These are phyloP conservation scores for Scaptomyza reducta DNA, from an alignment of 2,888 invertebrate genomes.

Conservation along the genomic window DNA sequence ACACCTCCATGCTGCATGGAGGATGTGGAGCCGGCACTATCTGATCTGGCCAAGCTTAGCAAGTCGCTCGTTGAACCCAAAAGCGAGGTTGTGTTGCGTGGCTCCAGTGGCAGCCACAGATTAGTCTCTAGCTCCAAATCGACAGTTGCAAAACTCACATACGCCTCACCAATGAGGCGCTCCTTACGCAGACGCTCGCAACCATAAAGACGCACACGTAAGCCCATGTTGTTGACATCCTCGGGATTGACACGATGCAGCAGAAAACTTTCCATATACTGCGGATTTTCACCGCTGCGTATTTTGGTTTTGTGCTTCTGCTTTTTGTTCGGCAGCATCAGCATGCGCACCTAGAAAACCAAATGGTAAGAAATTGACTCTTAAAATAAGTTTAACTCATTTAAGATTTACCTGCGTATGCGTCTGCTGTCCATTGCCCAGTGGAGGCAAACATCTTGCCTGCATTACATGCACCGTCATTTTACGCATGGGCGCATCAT, in stretches of 20 bases:
- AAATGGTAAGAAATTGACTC: not conserved
- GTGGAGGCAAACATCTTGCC: slow-evolving; percentile 91
- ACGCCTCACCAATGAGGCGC: slow-evolving; percentile 94
- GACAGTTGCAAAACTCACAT: slow-evolving; percentile 94
- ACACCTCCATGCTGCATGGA: slow-evolving; percentile 95
- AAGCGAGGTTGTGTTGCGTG: slow-evolving; percentile 87
- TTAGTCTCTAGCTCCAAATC: slow-evolving; percentile 96
- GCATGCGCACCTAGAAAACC: slow-evolving; percentile 89
- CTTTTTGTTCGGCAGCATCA: slow-evolving; percentile 95
- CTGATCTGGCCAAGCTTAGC: slow-evolving; percentile 93
- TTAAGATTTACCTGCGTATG: slow-evolving; percentile 87
- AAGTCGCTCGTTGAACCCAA: slow-evolving; percentile 87
- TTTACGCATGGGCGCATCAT: slow-evolving; percentile 95
- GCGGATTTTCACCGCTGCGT: slow-evolving; percentile 94
- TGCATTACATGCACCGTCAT: slow-evolving; percentile 97
- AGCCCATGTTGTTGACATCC: slow-evolving; percentile 96
- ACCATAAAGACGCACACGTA: slow-evolving; percentile 95
- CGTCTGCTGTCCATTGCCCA: slow-evolving; percentile 88
- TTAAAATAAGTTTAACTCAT: not conserved
- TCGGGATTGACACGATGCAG: slow-evolving; percentile 96
- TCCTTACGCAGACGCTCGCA: slow-evolving; percentile 97
- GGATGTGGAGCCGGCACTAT: slow-evolving; percentile 96
- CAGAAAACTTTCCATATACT: slow-evolving; percentile 95
- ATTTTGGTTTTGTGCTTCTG: slow-evolving; percentile 98
- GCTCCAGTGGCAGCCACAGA: slow-evolving; percentile 94